A percentile compares a stretch with the other conserved stretches of the same genome.
These are phyloP conservation scores for Megaceryle maxima DNA, from an alignment of 2,113 vertebrate genomes.

Conservation along the genomic window DNA sequence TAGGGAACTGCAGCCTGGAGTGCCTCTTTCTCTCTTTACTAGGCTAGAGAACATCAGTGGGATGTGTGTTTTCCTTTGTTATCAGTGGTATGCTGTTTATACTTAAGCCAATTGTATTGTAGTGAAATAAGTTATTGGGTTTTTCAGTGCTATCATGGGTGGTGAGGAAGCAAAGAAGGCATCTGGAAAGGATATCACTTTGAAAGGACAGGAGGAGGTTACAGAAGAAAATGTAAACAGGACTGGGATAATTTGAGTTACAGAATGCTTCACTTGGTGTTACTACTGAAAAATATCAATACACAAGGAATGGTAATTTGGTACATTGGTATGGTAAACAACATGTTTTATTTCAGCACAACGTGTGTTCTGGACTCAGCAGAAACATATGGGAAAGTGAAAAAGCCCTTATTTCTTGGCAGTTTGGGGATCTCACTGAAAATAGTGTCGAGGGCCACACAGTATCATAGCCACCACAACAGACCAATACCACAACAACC, in stretches of 20 bases:
- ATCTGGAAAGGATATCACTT: neutral
- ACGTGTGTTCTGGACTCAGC: neutral
- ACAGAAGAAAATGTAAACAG: neutral
- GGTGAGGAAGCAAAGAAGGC: neutral
- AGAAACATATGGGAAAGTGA: neutral
- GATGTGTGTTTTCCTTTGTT: neutral
- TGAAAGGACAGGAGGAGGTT: neutral
- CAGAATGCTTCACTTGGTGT: neutral
- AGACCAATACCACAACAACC: neutral
- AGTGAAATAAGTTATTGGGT: neutral
- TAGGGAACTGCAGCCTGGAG: neutral
- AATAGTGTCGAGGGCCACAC: fast-evolving
- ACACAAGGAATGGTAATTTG: neutral
- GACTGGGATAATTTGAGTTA: neutral
- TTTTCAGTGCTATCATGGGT: neutral
- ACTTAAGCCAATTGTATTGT: neutral
- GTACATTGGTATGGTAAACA: neutral
- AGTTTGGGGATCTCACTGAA: neutral
- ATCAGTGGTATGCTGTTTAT: neutral
- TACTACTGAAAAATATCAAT: neutral
- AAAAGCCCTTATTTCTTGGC: neutral
- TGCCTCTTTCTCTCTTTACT: neutral
- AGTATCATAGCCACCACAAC: neutral
- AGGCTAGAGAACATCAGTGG: neutral
- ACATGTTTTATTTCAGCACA: neutral